Evolutionary conservation across 2,888 invertebrate species (phyloP).

Genomic region (Cephus pygmeus): DNA sequence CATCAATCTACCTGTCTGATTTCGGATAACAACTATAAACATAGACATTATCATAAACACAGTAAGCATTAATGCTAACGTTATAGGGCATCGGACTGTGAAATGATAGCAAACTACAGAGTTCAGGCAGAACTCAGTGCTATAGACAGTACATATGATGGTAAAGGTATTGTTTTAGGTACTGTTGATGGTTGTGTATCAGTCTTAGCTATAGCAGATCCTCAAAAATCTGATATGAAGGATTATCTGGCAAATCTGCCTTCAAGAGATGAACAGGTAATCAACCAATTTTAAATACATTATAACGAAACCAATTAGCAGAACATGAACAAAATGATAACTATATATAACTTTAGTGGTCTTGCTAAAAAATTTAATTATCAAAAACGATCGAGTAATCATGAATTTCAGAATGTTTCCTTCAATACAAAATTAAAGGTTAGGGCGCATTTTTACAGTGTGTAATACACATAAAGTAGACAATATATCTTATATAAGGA

Average conservation of each 20-base stretch:
- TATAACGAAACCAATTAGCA: not conserved
- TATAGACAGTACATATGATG: slow-evolving; percentile 86
- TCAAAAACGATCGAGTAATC: not conserved
- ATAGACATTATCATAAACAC: not conserved
- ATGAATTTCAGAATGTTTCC: not conserved
- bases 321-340: not conserved
- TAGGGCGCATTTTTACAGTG: not conserved
- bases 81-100: slow-evolving; percentile 85
- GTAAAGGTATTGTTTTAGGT: slow-evolving; percentile 85
- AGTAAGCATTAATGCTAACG: slow-evolving; percentile 16
- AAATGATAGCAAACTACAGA: slow-evolving; percentile 92
- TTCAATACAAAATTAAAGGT: not conserved
- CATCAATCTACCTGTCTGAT: not conserved
- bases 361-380: not conserved
- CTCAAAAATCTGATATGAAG: slow-evolving; percentile 73
- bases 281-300: slow-evolving; percentile 19
- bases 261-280: slow-evolving; percentile 76
- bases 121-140: slow-evolving; percentile 91
- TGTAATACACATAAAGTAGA: not conserved
- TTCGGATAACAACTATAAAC: not conserved
- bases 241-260: slow-evolving; percentile 76
- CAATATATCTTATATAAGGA: not conserved
- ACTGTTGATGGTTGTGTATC: slow-evolving; percentile 95
- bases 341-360: not conserved
- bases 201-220: slow-evolving; percentile 84